Evolutionary conservation across 2,113 vertebrate genomes (phyloP).

Genomic region (Kryptolebias marmoratus): DNA sequence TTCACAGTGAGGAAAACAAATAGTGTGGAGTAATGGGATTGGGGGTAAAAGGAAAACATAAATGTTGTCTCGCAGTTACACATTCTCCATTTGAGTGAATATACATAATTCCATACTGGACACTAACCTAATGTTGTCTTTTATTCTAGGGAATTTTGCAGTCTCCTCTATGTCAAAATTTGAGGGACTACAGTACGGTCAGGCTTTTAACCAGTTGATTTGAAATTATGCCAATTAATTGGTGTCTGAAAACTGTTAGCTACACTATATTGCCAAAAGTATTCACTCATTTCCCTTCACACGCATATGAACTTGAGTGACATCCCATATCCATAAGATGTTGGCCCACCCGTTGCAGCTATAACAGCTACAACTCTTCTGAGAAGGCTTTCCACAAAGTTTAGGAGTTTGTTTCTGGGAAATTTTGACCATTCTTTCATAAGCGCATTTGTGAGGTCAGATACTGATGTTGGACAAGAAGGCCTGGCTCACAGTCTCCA

Average conservation of each 20-base stretch:
- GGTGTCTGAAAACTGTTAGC: constrained; percentile 32
- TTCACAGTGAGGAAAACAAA: constrained; percentile 39
- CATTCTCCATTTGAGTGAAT: constrained; percentile 41
- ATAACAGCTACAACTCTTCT: too few relatives aligned
- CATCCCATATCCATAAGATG: too few relatives aligned
- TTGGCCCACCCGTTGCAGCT: too few relatives aligned
- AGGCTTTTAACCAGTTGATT: constrained; percentile 41
- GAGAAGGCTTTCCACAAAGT: too few relatives aligned
- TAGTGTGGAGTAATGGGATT: not conserved
- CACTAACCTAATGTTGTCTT: constrained; percentile 38
- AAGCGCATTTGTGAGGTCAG: too few relatives aligned
- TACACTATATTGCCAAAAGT: not conserved
- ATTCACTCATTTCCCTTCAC: too few relatives aligned
- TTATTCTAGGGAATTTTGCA: constrained; percentile 45
- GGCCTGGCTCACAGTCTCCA: too few relatives aligned
- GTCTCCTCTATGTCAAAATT: constrained; percentile 27
- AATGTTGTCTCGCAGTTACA: constrained; percentile 60
- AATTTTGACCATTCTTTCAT: too few relatives aligned
- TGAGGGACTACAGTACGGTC: constrained; percentile 12
- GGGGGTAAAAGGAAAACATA: constrained; percentile 20
- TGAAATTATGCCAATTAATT: constrained; percentile 33
- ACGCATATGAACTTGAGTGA: too few relatives aligned
- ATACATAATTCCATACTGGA: constrained; percentile 43
- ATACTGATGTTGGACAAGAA: too few relatives aligned
- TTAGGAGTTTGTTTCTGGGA: too few relatives aligned